Evolutionary conservation across 2,113 vertebrate genomes (phyloP).

Genomic region (Oostethus manadensis): DNA sequence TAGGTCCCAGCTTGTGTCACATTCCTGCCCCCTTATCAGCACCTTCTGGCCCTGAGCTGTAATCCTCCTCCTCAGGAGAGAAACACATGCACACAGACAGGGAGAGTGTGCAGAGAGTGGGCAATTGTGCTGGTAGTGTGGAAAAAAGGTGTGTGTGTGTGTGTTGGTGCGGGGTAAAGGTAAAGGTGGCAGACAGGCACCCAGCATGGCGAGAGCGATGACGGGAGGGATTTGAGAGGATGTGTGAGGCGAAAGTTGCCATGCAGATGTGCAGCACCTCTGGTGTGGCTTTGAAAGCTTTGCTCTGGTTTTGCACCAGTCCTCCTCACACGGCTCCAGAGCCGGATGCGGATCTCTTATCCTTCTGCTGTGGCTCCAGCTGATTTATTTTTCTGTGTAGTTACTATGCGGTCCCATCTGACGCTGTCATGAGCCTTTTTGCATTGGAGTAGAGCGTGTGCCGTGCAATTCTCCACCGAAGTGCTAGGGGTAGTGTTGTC

Average conservation of each 20-base stretch:
- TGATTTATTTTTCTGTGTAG: no score
- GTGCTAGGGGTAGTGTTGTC: no score
- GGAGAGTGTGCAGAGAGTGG: conserved; percentile 11
- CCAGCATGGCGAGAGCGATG: conserved; percentile 28
- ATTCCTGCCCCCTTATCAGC: conserved; percentile 64
- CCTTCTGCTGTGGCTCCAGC: no score
- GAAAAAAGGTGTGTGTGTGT: conserved; percentile 25
- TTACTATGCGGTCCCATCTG: no score
- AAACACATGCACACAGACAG: conserved; percentile 17
- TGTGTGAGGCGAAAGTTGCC: conserved; percentile 53
- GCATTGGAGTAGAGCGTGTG: no score
- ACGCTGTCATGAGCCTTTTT: no score
- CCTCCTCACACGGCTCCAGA: no score
- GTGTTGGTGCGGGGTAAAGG: conserved; percentile 6
- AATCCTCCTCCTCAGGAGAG: conserved; percentile 48
- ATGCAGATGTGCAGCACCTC: conserved; percentile 43
- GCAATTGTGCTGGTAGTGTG: conserved; percentile 39
- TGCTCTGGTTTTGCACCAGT: conserved; percentile 14
- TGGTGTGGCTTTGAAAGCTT: conserved; percentile 20
- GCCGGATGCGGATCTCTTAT: no score
- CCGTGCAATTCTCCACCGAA: no score
- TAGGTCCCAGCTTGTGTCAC: conserved; percentile 56
- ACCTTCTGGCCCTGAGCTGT: conserved; percentile 51
- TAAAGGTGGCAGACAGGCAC: conserved; percentile 64
- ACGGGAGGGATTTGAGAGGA: conserved; percentile 45